Evolutionary conservation across 1,140 invertebrate genomes (phyloP), one percentile per base, ranked within the genome.

Genomic region (Calliopsis andreniformis): DNA sequence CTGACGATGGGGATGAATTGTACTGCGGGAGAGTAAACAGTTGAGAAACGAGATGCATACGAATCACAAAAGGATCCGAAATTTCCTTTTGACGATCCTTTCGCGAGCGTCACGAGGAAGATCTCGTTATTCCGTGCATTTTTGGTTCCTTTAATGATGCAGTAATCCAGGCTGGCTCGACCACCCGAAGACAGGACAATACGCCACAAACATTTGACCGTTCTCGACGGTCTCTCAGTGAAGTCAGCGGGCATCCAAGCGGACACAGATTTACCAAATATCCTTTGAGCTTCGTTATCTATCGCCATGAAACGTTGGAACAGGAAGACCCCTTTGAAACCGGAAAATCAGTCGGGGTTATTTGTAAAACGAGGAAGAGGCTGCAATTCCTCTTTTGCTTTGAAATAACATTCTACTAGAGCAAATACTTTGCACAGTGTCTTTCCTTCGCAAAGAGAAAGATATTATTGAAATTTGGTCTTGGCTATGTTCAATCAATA

Each of bases 201-300:
- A 25, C 42, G 51, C 20, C 71, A 20, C 71, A 67, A 75, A 67
- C 71, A 75, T 56, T 56, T 35, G 63, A 10, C 28, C 62, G 63
- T 75, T 56, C 45, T 66, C 51, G 66, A 35, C 42, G 25, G 63
- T 67, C 23, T 66, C 71, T 30, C 42, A 12, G 2, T 16, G 61
- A 28, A 23, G 2, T 25, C n/a, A 14, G 18, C 23, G 25, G 30
- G 62, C 28, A 45, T 45, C 64, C 51, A 16, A 35, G 3, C 30
- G 35, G 62, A 25, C 62, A 39, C 42, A 18, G 51, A 45, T 56
- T 47, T 67, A 42, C 71, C 71, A 75, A 75, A 75, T 67, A 75
- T 67, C 71, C 71, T 75, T 75, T 75, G 61, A 73, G 35, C 70
- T 55, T 66, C 70, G 70, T 72, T 72, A 64, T 72, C 61, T 39